Conservation (phyloP, 2,797 vertebrate genomes). For the Rhinophrynus dorsalis region DNA sequence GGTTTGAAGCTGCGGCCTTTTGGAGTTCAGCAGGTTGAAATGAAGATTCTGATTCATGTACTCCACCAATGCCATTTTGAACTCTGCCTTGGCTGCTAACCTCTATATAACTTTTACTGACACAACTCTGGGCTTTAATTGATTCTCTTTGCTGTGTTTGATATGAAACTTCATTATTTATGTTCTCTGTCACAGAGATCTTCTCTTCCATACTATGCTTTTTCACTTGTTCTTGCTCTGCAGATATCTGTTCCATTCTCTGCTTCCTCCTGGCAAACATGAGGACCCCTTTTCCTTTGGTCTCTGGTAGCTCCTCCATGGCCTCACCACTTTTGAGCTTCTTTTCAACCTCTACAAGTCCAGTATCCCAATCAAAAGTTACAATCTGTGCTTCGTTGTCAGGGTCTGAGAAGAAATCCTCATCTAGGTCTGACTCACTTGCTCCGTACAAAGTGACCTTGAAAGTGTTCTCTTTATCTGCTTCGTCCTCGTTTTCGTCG, state of each 20-base stretch:
- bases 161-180: constrained; percentile 55
- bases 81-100: constrained; percentile 55
- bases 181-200: constrained; percentile 52
- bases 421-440: constrained; percentile 80
- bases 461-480: constrained; percentile 71
- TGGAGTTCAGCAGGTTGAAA: constrained; percentile 71
- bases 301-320: constrained; percentile 91
- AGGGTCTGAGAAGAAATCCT: constrained; percentile 76
- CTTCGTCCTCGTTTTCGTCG: constrained; percentile 69
- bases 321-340: constrained; percentile 72
- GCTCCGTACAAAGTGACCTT: constrained; percentile 80
- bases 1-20: constrained; percentile 69
- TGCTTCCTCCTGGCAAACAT: constrained; percentile 93
- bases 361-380: constrained; percentile 87
- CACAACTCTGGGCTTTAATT: constrained; percentile 49
- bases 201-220: constrained; percentile 72
- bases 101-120: constrained; percentile 79
- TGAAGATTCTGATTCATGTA: constrained; percentile 56
- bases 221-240: constrained; percentile 87
- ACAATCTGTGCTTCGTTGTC: constrained; percentile 72
- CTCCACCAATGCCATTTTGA: constrained; percentile 72
- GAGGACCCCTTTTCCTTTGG: constrained; percentile 89
- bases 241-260: constrained; percentile 92
- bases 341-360: constrained; percentile 83
- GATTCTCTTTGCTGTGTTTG: constrained; percentile 61